phyloP scores from a whole-genome alignment of 1,140 invertebrate species.

The Bombus ignitus region DNA sequence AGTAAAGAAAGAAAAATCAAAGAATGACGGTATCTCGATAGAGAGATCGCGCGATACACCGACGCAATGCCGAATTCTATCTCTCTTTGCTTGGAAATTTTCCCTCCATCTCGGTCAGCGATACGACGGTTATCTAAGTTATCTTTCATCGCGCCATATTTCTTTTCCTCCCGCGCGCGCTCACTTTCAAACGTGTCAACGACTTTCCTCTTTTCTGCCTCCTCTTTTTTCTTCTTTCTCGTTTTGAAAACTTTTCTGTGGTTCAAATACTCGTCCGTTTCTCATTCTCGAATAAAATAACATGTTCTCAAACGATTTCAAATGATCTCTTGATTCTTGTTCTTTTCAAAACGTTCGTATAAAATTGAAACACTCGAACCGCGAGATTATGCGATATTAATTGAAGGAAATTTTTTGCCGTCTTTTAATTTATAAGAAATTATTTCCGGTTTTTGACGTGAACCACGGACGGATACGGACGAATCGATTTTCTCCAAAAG shows the following conservation, averaged over 20 bases:
- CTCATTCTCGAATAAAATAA: not conserved
- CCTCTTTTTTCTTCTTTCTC: not conserved
- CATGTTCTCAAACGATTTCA: not conserved
- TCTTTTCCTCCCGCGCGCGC: slow-evolving; percentile 16
- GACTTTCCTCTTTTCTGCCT: slow-evolving; percentile 21
- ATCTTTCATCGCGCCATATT: slow-evolving; percentile 11
- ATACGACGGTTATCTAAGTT: not conserved
- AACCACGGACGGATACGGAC: slow-evolving; percentile 1
- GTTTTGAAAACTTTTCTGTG: slow-evolving; percentile 15
- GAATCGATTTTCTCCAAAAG: slow-evolving; percentile 23
- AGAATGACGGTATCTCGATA: slow-evolving; percentile 45
- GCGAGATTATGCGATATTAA: not conserved
- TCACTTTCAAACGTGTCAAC: slow-evolving; percentile 11
- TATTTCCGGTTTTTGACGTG: slow-evolving; percentile 6
- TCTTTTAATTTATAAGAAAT: not conserved
- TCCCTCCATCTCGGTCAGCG: not conserved
- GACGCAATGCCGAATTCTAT: slow-evolving; percentile 20
- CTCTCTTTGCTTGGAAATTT: slow-evolving; percentile 3
- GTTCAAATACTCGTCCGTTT: not conserved
- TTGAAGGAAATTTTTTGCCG: not conserved
- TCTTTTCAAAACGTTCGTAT: not conserved
- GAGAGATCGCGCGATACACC: slow-evolving; percentile 31
- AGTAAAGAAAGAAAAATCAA: slow-evolving; percentile 28
- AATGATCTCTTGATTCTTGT: not conserved
- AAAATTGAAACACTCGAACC: not conserved